Evolutionary conservation across 2,888 invertebrate species (phyloP).

Genomic region (Drosophila subsilvestris): DNA sequence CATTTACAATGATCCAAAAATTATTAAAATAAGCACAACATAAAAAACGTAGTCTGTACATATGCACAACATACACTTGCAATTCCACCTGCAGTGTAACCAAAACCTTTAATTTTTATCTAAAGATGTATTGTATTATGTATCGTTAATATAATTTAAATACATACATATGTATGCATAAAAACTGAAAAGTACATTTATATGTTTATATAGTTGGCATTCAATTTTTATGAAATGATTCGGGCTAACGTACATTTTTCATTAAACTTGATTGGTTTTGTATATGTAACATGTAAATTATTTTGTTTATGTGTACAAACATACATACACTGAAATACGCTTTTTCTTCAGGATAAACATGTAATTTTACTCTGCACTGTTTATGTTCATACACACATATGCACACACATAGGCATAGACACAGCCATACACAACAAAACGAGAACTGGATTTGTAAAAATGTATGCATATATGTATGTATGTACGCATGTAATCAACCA

Average conservation of each 20-base stretch:
- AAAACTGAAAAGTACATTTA: conserved; percentile 26
- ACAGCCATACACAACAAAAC: conserved; percentile 13
- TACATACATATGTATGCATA: conserved; percentile 5
- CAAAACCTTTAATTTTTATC: conserved; percentile 27
- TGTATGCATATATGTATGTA: neutral
- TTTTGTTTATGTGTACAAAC: conserved; percentile 22
- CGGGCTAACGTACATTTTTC: neutral
- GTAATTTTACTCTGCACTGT: conserved; percentile 3
- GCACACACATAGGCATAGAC: neutral
- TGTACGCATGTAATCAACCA: neutral
- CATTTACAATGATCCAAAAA: conserved; percentile 13
- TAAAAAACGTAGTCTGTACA: neutral
- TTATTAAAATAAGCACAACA: conserved; percentile 12
- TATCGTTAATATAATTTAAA: neutral
- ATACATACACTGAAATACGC: conserved; percentile 30
- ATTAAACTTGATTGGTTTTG: neutral
- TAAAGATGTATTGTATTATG: conserved; percentile 20
- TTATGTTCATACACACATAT: conserved; percentile 2
- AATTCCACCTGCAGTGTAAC: neutral
- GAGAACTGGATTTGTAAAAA: conserved; percentile 21
- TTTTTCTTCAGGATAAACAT: conserved; percentile 9
- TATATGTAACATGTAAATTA: conserved; percentile 14
- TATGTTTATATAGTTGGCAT: conserved; percentile 1
- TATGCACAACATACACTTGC: neutral
- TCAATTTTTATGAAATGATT: neutral